Evolutionary conservation across 2,888 invertebrate genomes (phyloP), one percentile per base, ranked within the genome.

Genomic region (Phragmatobia fuliginosa): DNA sequence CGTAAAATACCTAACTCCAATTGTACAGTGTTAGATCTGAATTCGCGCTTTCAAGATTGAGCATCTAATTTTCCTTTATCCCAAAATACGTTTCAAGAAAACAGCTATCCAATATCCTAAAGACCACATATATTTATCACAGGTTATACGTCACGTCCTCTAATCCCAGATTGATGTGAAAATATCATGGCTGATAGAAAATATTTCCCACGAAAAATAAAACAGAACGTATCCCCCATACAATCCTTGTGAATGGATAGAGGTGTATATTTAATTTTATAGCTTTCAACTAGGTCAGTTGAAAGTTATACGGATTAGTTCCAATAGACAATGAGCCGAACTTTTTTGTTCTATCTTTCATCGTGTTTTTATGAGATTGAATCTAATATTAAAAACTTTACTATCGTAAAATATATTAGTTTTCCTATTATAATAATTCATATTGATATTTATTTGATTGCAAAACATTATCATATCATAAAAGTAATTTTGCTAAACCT

Each of bases 151-250:
- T 80, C 65, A 60, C 56, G 58, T 61, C 63, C 67, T 66, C 72
- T 76, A 78, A 82, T 79, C 76, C 75, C 67, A 69, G 59, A 61
- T 33, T 59, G 71, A 73, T 81, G 82, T 76, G 81, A 82, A 82
- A 76, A 77, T 76, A 73, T 76, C 58, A 66, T 63, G 62, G 66
- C 62, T 73, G 78, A 79, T 82, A 76, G 72, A 70, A 75, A 80
- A 81, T 82, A 79, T 82, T 77, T 71, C 70, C 64, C 21, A 65
- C 69, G 74, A 78, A 76, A 75, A 82, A 79, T 82, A 81, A 79
- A 79, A 82, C 67, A 73, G 41, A 72, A 63, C 72, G 70, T 75
- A 75, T 79, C 81, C 72, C n/a, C 67, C 73, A 70, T 64, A 58
- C 76, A 72, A 78, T 77, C 75, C 71, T 66, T 60, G 65, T 66